Evolutionary conservation across 2,888 invertebrate species (phyloP), one percentile per base, ranked within the genome.

Genomic region (Megaustenia siamemsis): DNA sequence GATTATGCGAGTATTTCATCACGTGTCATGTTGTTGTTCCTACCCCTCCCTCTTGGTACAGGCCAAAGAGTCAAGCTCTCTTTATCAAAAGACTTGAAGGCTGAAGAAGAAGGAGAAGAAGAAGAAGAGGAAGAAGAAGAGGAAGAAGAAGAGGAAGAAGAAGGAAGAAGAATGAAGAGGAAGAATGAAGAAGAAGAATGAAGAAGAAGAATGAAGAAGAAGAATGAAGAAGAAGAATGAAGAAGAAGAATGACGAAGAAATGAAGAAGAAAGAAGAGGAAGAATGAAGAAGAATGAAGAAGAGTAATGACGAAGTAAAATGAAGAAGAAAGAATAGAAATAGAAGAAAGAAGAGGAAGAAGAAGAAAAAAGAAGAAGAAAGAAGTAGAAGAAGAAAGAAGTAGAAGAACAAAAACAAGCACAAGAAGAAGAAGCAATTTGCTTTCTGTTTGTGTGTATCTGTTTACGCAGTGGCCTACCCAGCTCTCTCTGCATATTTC

Each of bases 141-240:
- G 56, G 76, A 53, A 76, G 35, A 18, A 40, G 63, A n/a, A 28
- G 28, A 38, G 63, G 43, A n/a, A 28, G 24, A 12, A 63, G 43
- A 35, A 24, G 43, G 32, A 56, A 35, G 43, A 63, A n/a, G n/a
- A 32, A 38, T 32, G 63, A n/a, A 43, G 21, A n/a, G n/a, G 15
- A 32, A 78, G 28, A 21, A 63, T 63, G 78, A 63, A 21, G 43
- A 43, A 63, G 66, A 78, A 45, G 43, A 43, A 66, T 63, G 63
- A 45, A 15, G 24, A 78, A 43, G 40, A 45, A n/a, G 32, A 56
- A n/a, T 10, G n/a, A 8, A n/a, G n/a, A n/a, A 53, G n/a, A 24
- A 49, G 10, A n/a, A 45, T 24, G 43, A 28, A 73, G 45, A 73
- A 45, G n/a, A 32, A 73, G 45, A 32, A 45, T 24, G n/a, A 73